Percentiles rank a stretch among this genome's conserved stretches.
Conservation (phyloP, 1,140 invertebrate genomes). For the Delia radicum region DNA sequence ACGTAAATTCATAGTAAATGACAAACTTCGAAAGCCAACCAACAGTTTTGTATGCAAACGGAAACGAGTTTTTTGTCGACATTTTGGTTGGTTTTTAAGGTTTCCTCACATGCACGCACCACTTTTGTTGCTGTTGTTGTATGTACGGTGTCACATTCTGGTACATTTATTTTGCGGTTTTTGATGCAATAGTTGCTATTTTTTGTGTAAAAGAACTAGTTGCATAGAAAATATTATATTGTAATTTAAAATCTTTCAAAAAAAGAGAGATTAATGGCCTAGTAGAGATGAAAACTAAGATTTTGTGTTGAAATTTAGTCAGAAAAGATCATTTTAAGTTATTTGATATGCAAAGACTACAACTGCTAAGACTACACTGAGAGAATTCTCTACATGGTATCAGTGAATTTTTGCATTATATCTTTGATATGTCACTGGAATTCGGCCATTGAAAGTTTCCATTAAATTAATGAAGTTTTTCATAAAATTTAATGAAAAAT, state of each 20-base stretch:
- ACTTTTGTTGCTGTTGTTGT: not conserved
- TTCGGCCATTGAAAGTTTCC: too few species aligned
- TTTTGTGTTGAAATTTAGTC: not conserved
- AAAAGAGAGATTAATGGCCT: not conserved
- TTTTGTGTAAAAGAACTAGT: not conserved
- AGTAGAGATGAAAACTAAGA: not conserved
- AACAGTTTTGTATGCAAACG: not conserved
- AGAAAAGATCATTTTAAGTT: too few species aligned
- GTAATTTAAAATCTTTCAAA: not conserved
- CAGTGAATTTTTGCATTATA: too few species aligned
- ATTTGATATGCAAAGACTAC: too few species aligned
- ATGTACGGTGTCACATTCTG: not conserved
- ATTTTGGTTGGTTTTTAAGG: not conserved
- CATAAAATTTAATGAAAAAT: too few species aligned
- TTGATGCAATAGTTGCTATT: not conserved
- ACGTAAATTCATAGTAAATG: too few species aligned
- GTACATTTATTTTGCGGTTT: not conserved
- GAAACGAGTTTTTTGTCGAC: not conserved
- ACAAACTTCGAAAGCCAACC: too few species aligned
- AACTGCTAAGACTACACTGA: too few species aligned
- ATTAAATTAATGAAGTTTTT: too few species aligned
- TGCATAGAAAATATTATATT: not conserved
- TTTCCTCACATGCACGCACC: not conserved
- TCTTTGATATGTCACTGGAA: too few species aligned
- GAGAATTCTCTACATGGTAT: too few species aligned